Evolutionary conservation across 53 echinoderm and acorn worm species (phyloP).

Genomic region (Henricia sp.): DNA sequence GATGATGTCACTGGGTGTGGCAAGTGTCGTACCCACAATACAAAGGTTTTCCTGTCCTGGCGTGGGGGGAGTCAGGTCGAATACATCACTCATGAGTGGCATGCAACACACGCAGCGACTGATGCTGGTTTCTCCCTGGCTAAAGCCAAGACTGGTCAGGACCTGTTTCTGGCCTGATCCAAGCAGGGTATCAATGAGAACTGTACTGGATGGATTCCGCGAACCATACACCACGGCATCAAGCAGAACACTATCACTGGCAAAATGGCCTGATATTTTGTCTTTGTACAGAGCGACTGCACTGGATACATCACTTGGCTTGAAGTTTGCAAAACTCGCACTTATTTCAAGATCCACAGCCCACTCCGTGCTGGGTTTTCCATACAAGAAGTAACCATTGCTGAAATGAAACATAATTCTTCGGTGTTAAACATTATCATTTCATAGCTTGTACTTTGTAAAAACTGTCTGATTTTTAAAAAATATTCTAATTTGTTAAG

Average conservation of each 20-base stretch:
- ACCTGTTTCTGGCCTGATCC: constrained; percentile 73
- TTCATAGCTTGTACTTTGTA: no score
- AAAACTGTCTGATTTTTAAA: no score
- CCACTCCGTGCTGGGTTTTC: constrained; percentile 26
- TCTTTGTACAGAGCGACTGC: constrained; percentile 87
- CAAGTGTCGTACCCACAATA: neutral
- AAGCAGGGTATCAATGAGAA: constrained; percentile 45
- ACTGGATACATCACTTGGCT: constrained; percentile 59
- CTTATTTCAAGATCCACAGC: constrained; percentile 49
- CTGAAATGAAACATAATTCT: no score
- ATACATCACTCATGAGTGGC: constrained; percentile 36
- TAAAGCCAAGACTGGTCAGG: constrained; percentile 35
- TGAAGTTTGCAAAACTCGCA: constrained; percentile 19
- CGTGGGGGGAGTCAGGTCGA: constrained; percentile 61
- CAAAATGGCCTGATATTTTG: constrained; percentile 44
- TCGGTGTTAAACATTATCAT: no score
- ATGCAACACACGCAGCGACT: constrained; percentile 70
- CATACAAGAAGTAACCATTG: constrained; percentile 80
- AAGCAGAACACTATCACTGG: constrained; percentile 59
- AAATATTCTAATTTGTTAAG: no score
- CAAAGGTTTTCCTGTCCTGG: constrained; percentile 68
- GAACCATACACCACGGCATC: constrained; percentile 84
- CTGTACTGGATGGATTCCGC: constrained; percentile 38
- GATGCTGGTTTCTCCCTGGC: constrained; percentile 57
- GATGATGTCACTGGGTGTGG: constrained; percentile 43